phyloP scores from a whole-genome alignment of 2,797 vertebrate genomes.

The Masticophis lateralis region DNA sequence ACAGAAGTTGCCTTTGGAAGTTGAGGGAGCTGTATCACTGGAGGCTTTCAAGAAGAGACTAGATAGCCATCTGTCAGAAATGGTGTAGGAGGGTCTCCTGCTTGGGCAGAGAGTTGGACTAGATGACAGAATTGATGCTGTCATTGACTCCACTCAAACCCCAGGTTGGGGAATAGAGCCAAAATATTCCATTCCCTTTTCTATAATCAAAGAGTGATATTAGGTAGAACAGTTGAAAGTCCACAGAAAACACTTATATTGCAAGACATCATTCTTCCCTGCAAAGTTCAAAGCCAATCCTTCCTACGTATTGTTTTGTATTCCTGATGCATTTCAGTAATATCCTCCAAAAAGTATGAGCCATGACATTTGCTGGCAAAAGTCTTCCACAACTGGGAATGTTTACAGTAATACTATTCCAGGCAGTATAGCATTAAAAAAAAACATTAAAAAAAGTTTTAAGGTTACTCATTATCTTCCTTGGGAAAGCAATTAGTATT shows the following conservation, averaged over 20 bases:
- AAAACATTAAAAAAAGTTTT: neutral
- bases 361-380: neutral
- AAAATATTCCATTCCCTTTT: neutral
- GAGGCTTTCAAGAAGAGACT: too few relatives aligned
- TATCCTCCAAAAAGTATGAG: neutral
- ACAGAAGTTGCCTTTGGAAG: too few relatives aligned
- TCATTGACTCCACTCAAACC: neutral
- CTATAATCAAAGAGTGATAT: neutral
- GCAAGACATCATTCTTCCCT: neutral
- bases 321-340: neutral
- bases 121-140: neutral
- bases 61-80: too few relatives aligned
- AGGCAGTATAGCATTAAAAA: neutral
- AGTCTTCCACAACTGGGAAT: neutral
- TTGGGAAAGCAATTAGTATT: conserved; percentile 22
- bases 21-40: too few relatives aligned
- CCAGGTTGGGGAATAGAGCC: neutral
- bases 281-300: neutral
- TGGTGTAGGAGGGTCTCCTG: too few relatives aligned
- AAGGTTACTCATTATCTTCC: neutral
- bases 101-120: too few relatives aligned
- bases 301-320: neutral
- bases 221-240: neutral
- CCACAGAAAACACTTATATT: neutral
- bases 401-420: neutral